Conservation (phyloP, 2,797 vertebrate species). For the Anableps anableps region DNA sequence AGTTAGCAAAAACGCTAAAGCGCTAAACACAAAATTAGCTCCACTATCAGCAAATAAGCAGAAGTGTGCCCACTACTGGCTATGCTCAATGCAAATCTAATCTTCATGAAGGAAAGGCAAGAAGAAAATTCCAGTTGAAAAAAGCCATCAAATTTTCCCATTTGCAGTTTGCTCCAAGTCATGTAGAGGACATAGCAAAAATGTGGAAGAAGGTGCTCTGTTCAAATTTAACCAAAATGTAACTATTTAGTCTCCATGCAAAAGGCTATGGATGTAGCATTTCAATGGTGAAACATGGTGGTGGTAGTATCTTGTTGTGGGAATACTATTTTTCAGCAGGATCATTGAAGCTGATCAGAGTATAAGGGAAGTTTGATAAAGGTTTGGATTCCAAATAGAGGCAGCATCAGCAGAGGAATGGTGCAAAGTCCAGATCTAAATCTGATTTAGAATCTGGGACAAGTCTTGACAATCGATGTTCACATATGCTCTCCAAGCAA, state of each 20-base stretch:
- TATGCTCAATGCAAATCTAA: neutral
- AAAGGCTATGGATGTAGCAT: neutral
- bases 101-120: neutral
- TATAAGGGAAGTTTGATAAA: neutral
- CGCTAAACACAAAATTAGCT: no score
- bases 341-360: neutral
- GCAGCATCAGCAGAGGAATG: neutral
- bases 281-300: neutral
- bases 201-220: neutral
- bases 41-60: no score
- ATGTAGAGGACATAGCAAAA: neutral
- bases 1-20: no score
- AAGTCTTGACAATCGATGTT: neutral
- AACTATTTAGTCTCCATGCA: neutral
- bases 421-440: neutral
- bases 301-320: neutral
- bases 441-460: neutral
- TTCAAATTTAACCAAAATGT: neutral
- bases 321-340: neutral
- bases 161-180: neutral
- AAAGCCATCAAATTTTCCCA: neutral
- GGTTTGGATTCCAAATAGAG: neutral
- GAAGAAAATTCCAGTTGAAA: neutral
- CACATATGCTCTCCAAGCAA: neutral
- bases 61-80: no score